These are phyloP conservation scores for Ceyx margarethae DNA, from an alignment of 2,113 vertebrate species.

Conservation along the genomic window DNA sequence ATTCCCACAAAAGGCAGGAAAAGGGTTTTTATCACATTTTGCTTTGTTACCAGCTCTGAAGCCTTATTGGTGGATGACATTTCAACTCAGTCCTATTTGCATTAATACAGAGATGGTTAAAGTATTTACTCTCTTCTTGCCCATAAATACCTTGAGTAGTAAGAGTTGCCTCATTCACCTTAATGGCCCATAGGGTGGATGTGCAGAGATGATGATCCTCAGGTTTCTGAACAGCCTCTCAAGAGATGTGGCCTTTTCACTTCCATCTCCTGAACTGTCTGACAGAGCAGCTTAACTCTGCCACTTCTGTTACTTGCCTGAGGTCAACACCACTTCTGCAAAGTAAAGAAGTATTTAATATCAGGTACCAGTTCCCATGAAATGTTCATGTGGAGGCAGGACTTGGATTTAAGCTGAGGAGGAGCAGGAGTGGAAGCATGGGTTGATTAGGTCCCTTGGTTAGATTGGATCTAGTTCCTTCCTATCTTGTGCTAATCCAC, in stretches of 20 bases:
- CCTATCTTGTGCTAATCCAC: constrained; percentile 40
- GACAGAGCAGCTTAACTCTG: neutral
- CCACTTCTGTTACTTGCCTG: neutral
- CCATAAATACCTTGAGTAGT: neutral
- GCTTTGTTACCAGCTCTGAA: neutral
- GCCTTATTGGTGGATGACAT: neutral
- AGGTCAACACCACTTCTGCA: neutral
- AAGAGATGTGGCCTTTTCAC: neutral
- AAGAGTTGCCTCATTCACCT: neutral
- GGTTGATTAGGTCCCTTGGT: neutral
- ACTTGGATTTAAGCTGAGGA: neutral
- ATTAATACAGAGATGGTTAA: neutral
- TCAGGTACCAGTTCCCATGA: neutral
- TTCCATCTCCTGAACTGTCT: neutral
- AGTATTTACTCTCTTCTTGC: neutral
- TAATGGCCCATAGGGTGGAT: neutral
- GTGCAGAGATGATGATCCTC: neutral
- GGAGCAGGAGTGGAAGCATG: rapidly evolving
- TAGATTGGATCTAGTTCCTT: constrained; percentile 23
- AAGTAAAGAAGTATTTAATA: neutral
- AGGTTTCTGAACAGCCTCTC: neutral
- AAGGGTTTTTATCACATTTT: neutral
- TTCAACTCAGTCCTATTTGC: rapidly evolving
- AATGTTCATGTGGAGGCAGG: neutral
- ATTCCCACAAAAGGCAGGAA: neutral